Evolutionary conservation across 92 coral and sea anemone species (phyloP), one percentile per base, ranked within the genome.

Genomic region (Paragorgia papillata): DNA sequence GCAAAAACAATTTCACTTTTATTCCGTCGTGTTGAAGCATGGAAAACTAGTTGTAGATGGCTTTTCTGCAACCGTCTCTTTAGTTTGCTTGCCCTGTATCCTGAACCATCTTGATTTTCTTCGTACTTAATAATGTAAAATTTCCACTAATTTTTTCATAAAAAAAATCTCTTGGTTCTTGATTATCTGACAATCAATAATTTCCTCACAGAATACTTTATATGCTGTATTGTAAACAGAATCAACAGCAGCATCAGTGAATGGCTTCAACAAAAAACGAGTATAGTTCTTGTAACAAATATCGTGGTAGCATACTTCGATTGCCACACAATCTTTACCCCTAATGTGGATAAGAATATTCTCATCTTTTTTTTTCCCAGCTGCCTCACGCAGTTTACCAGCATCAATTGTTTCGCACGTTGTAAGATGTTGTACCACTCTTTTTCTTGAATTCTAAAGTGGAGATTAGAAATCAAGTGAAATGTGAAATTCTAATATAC

Each of bases 381-480:
- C 87, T n/a, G 73, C 67, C 37, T 76, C 70, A 37, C 79, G 79
- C n/a, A 75, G 51, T 41, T 49, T 33, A 10, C 87, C 74, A 25
- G 73, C 70, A 76, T 21, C 40, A 1, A 66, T 55, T 56, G 87
- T 83, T 46, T 83, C 71, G 57, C 87, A 83, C 27, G 29, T 51
- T 79, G 77, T 18, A 76, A 69, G 12, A 26, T 34, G 0, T 63
- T 63, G 70, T 18, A 63, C 50, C 70, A n/a, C 35, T 13, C 70
- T 33, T 63, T 63, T 63, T 63, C 50, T 63, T 34, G 70, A n/a
- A 63, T 33, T 63, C 50, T 63, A n/a, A n/a, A 34, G 63, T 57
- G 63, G 24, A 31, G 0, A 66, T 39, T 49, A 20, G 40, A n/a
- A 19, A 22, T 55, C 13, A 57, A 57, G 24, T 57, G 32, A 57